A percentile compares a stretch with the other conserved stretches of the same genome.
phyloP scores from a whole-genome alignment of 2,797 vertebrate species.

The Zenarchopterus dispar region DNA sequence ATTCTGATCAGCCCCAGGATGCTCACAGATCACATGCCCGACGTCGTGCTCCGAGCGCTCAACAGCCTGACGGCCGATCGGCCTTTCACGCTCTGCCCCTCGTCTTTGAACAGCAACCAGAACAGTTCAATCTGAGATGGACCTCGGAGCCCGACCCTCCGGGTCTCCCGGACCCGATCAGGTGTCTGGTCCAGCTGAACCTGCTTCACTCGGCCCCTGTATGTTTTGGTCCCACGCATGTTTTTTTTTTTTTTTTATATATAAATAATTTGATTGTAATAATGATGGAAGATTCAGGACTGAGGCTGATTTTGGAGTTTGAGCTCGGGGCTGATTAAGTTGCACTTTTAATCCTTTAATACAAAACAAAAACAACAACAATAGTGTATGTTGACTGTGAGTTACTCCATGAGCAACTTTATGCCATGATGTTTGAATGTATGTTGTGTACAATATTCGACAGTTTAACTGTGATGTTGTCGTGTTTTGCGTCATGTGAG shows the following conservation, averaged over 20 bases:
- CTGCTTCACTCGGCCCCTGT: background rate
- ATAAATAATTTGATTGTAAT: conserved; percentile 27
- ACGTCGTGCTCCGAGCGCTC: conserved; percentile 86
- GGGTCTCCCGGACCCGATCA: background rate
- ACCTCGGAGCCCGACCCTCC: conserved; percentile 4
- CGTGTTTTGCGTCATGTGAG: conserved; percentile 16
- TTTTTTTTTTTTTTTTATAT: background rate
- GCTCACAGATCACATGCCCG: conserved; percentile 95
- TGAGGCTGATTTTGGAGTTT: conserved; percentile 9
- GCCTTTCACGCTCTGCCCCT: conserved; percentile 82
- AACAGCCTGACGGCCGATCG: conserved; percentile 81
- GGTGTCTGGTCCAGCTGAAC: conserved; percentile 4
- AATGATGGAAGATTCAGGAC: conserved; percentile 3
- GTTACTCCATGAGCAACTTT: conserved; percentile 37
- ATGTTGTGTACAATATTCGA: conserved; percentile 55
- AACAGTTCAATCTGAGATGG: conserved; percentile 73
- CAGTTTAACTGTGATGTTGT: conserved; percentile 39
- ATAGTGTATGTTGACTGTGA: conserved; percentile 26
- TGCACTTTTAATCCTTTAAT: conserved; percentile 64
- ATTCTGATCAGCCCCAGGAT: conserved; percentile 95
- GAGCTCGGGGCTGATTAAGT: conserved; percentile 25
- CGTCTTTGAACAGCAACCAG: conserved; percentile 74
- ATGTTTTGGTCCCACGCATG: background rate
- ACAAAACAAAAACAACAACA: background rate
- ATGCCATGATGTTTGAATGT: conserved; percentile 66